phyloP scores from a whole-genome alignment of 2,113 vertebrate species.

The Cyprinodon variegatus region DNA sequence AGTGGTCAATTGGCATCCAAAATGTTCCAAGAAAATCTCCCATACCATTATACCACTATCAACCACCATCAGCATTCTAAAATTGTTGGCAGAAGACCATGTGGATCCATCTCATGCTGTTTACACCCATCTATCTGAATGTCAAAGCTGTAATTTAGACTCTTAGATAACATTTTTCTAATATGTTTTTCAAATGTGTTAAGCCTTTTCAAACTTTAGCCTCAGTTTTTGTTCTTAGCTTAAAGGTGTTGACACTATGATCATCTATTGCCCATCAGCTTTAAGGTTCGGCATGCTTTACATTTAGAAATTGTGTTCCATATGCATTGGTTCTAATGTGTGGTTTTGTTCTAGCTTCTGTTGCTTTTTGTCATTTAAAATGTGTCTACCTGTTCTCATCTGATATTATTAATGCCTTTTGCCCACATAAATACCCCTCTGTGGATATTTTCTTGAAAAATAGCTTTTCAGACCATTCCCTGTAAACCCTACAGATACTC shows the following conservation, averaged over 20 bases:
- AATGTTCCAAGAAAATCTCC: background rate
- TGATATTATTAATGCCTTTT: background rate
- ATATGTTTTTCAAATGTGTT: background rate
- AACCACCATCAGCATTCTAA: background rate
- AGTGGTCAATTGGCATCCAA: background rate
- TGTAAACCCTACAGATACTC: background rate
- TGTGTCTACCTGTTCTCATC: background rate
- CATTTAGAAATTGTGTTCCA: no score
- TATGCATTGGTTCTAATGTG: no score
- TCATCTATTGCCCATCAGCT: no score
- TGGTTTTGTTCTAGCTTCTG: no score
- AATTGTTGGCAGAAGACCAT: background rate
- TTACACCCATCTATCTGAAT: background rate
- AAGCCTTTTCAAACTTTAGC: no score
- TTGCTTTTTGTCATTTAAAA: no score
- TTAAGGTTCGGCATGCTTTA: no score
- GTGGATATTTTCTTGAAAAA: no score
- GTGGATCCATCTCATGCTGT: background rate
- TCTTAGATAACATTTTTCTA: background rate
- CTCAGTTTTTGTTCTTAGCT: no score
- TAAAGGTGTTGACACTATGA: no score
- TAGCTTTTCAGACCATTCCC: background rate
- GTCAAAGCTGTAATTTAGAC: background rate
- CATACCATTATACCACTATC: background rate
- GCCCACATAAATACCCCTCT: background rate